Evolutionary conservation across 2,113 vertebrate species (phyloP).

Genomic region (Saccopteryx bilineata): DNA sequence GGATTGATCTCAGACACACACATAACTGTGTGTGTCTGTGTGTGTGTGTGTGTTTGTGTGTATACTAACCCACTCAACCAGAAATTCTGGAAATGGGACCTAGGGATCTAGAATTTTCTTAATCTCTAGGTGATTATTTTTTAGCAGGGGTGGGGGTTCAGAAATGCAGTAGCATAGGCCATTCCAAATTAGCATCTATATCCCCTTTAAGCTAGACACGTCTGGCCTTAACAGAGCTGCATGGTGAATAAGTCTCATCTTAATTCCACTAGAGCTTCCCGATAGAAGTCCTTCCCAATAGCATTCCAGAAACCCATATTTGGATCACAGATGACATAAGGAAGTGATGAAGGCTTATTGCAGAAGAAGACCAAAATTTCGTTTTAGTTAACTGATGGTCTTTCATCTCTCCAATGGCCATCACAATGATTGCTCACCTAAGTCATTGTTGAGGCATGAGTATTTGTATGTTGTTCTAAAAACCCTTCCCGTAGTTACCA

Average conservation of each 20-base stretch:
- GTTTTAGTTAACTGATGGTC: constrained; percentile 57
- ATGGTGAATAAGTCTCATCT: background rate
- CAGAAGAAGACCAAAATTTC: constrained; percentile 53
- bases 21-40: too few relatives aligned
- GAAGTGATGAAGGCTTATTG: constrained; percentile 42
- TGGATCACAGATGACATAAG: constrained; percentile 40
- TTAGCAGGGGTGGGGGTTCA: background rate
- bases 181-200: background rate
- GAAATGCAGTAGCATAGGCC: background rate
- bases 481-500: background rate
- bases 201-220: background rate
- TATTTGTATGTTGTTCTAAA: constrained; percentile 25
- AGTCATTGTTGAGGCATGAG: constrained; percentile 17
- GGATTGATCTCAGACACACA: background rate
- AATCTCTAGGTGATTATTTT: background rate
- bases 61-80: background rate
- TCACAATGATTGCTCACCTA: constrained; percentile 18
- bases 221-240: background rate
- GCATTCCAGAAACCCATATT: constrained; percentile 42
- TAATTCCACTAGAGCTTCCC: background rate
- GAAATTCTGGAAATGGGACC: background rate
- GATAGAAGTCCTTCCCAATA: background rate
- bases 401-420: constrained; percentile 65
- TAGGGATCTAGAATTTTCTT: background rate
- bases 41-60: background rate